Percentiles rank a stretch among this genome's conserved stretches.
phyloP scores from a whole-genome alignment of 1,140 invertebrate genomes.

The roundworm (Caenorhabditis elegans) region WBcel235 BX284604.4:5989001-5989500 shows the following conservation, averaged over 20 bases:
- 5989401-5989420: conserved; percentile 32
- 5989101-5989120: neutral
- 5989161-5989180: conserved; percentile 14
- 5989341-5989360: conserved; percentile 34
- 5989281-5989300: neutral
- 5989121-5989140: conserved; percentile 17
- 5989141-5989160: conserved; percentile 6
- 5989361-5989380: conserved; percentile 33
- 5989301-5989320: conserved; percentile 7
- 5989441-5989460: neutral
- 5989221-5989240: conserved; percentile 14
- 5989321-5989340: neutral
- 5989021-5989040: neutral
- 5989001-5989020: conserved; percentile 13
- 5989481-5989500: conserved; percentile 1
- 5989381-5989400: conserved; percentile 36
- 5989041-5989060: conserved; percentile 18
- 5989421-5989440: conserved; percentile 35
- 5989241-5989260: conserved; percentile 4
- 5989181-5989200: neutral
- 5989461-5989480: neutral
- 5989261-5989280: neutral
- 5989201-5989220: conserved; percentile 14
- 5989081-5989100: conserved; percentile 28
- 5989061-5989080: conserved; percentile 25